These are phyloP conservation scores for Prionailurus bengalensis DNA, from an alignment of 2,113 vertebrate genomes.

Conservation along the genomic window DNA sequence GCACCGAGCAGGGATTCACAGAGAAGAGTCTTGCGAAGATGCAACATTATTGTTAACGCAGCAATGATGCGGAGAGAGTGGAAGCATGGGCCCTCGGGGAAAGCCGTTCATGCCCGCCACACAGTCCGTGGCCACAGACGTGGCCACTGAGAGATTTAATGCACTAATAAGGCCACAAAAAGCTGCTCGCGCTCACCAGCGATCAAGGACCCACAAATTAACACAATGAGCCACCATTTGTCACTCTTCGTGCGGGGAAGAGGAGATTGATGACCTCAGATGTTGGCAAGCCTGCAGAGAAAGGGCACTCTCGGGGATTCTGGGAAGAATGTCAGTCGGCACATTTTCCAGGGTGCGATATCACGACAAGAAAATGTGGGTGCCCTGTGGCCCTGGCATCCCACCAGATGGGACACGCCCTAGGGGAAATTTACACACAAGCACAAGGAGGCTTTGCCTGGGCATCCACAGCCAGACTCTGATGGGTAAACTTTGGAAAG, in stretches of 20 bases:
- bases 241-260: background rate
- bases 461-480: rapidly evolving
- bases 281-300: background rate
- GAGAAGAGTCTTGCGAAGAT: rapidly evolving
- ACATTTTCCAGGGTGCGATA: background rate
- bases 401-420: background rate
- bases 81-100: rapidly evolving
- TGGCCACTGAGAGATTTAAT: background rate
- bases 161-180: background rate
- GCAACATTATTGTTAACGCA: rapidly evolving
- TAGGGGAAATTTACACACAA: background rate
- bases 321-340: background rate
- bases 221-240: background rate
- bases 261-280: background rate
- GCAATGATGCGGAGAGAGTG: rapidly evolving
- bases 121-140: background rate
- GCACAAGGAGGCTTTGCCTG: background rate
- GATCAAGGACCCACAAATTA: background rate
- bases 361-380: background rate
- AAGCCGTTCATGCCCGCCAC: rapidly evolving
- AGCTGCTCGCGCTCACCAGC: background rate
- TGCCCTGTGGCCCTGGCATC: background rate
- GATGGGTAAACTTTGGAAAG: background rate
- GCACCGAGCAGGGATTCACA: background rate
- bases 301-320: too few relatives aligned